phyloP scores from a whole-genome alignment of 2,113 vertebrate species.

The Stigmatopora argus region DNA sequence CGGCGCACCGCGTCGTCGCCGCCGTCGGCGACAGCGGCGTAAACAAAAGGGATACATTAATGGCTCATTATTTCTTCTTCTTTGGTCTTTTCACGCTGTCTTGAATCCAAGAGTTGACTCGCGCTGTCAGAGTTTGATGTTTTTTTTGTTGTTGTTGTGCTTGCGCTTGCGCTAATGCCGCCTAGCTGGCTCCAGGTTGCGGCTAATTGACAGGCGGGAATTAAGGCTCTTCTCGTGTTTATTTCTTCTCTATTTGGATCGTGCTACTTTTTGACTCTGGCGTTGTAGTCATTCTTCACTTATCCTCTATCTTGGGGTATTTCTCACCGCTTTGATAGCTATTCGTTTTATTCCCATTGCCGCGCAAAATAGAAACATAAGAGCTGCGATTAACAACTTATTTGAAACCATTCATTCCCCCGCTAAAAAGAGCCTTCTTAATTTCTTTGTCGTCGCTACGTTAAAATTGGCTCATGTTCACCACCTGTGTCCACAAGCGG shows the following conservation, averaged over 20 bases:
- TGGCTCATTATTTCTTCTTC: constrained; percentile 54
- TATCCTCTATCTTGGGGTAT: neutral
- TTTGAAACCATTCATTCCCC: too few relatives aligned
- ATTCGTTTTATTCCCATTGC: too few relatives aligned
- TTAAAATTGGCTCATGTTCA: neutral
- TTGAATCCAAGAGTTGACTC: constrained; percentile 21
- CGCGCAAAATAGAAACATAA: too few relatives aligned
- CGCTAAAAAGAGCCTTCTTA: neutral
- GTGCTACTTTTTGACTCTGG: neutral
- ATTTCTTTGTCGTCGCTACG: neutral
- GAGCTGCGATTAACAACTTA: too few relatives aligned
- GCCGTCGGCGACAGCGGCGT: neutral
- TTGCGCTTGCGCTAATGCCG: neutral
- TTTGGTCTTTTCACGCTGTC: constrained; percentile 49
- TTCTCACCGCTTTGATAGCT: neutral
- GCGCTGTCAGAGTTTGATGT: constrained; percentile 39
- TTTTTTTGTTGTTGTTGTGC: neutral
- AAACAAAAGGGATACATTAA: constrained; percentile 41
- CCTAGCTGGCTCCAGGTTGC: neutral
- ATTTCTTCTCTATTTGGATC: neutral
- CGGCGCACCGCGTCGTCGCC: constrained; percentile 31
- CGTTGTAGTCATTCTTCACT: neutral
- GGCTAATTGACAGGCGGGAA: neutral
- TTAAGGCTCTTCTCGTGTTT: neutral
- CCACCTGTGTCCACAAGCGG: neutral